Conservation (phyloP, 2,113 vertebrate genomes). For the Paralichthys olivaceus region DNA sequence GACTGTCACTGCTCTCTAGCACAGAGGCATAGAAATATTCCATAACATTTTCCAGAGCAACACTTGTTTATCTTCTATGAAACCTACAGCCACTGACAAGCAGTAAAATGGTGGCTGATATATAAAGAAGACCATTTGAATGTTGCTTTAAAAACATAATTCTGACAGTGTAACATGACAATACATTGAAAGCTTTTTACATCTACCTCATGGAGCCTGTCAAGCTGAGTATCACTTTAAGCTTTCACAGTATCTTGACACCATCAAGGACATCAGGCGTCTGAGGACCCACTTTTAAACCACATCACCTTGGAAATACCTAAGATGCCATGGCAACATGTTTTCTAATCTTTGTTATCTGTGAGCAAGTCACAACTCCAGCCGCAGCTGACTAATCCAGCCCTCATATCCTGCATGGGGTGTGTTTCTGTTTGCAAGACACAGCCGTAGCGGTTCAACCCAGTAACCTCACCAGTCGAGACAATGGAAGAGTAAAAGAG, state of each 20-base stretch:
- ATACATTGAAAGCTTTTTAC: background rate
- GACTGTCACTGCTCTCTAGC: no score
- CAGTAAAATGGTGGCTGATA: background rate
- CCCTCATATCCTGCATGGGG: slow-evolving; percentile 60
- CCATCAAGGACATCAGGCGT: slow-evolving; percentile 71
- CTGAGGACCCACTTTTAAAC: slow-evolving; percentile 70
- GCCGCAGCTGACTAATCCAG: slow-evolving; percentile 70
- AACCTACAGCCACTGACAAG: no score
- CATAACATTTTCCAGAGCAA: no score
- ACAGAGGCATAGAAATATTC: no score
- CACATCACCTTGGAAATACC: slow-evolving; percentile 77
- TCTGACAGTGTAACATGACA: background rate
- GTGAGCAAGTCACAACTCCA: slow-evolving; percentile 68
- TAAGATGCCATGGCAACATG: slow-evolving; percentile 78
- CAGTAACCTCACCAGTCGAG: slow-evolving; percentile 41
- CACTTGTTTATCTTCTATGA: no score
- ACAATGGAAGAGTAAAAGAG: slow-evolving; percentile 34
- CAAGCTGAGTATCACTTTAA: slow-evolving; percentile 29
- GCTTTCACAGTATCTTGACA: slow-evolving; percentile 57
- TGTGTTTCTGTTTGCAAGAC: slow-evolving; percentile 63
- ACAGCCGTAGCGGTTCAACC: slow-evolving; percentile 33
- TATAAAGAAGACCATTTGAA: slow-evolving; percentile 22
- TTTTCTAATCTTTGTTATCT: slow-evolving; percentile 80
- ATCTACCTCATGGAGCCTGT: background rate
- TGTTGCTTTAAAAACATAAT: background rate